Percentiles rank a stretch among this genome's conserved stretches.
Conservation (phyloP, 2,797 vertebrate species). For the Dendrocincla tyrannina region DNA sequence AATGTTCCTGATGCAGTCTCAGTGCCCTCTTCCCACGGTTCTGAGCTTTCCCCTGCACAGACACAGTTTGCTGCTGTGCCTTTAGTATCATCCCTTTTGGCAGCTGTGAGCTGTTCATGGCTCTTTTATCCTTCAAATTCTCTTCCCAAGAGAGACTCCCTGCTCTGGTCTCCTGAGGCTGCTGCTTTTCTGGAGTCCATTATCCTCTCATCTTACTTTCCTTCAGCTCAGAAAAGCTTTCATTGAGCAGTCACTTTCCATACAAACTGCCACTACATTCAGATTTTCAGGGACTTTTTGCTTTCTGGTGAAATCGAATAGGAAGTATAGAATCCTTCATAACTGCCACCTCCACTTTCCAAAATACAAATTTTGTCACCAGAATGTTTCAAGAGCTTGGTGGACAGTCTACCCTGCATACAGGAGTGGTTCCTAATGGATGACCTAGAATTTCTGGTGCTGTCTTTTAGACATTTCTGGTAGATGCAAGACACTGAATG, state of each 20-base stretch:
- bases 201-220: constrained; percentile 25
- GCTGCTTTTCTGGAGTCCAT: constrained; percentile 48
- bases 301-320: background rate
- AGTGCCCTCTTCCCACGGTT: constrained; percentile 42
- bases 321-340: background rate
- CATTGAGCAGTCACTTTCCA: background rate
- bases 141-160: constrained; percentile 40
- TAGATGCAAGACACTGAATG: background rate
- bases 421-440: background rate
- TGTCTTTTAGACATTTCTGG: background rate
- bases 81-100: constrained; percentile 44
- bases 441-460: background rate
- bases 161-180: constrained; percentile 42
- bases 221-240: constrained; percentile 28
- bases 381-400: background rate
- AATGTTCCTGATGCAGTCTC: background rate
- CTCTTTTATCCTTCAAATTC: constrained; percentile 55
- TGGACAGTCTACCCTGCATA: background rate
- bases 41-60: constrained; percentile 14
- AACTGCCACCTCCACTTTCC: background rate
- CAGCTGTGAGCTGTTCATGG: background rate
- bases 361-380: background rate
- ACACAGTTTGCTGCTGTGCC: constrained; percentile 40
- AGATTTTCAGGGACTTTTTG: background rate
- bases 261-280: background rate